Conservation (phyloP, 2,113 vertebrate genomes). For the Gambusia holbrooki region DNA sequence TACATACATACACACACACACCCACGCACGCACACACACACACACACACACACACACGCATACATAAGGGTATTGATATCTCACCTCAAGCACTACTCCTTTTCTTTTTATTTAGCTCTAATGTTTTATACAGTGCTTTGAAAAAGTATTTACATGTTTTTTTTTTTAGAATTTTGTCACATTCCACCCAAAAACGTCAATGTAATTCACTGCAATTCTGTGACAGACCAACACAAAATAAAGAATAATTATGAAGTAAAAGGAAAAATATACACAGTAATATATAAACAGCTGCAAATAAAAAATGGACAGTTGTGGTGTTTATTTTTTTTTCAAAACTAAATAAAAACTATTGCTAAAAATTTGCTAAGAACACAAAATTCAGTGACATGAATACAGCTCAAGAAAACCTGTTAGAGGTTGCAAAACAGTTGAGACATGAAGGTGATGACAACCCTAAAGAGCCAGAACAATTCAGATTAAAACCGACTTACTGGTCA, state of each 20-base stretch:
- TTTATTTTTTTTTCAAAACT: not conserved
- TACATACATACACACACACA: not conserved
- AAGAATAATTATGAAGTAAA: not conserved
- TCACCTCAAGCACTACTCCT: conserved; percentile 2
- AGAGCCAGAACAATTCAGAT: not conserved
- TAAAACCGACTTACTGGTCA: not conserved
- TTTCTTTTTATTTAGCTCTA: not conserved
- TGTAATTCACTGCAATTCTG: too few species aligned
- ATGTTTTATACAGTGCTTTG: not conserved
- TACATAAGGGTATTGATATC: conserved; percentile 14
- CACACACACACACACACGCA: not conserved
- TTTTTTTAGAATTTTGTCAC: not conserved
- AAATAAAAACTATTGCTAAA: not conserved
- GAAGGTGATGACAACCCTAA: not conserved
- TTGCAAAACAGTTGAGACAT: not conserved
- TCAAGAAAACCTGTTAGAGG: not conserved
- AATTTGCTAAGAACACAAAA: not conserved
- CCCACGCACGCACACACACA: not conserved
- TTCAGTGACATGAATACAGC: not conserved
- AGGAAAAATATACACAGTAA: not conserved
- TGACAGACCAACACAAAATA: not conserved
- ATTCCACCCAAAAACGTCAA: not conserved
- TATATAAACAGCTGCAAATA: not conserved
- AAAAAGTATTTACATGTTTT: not conserved
- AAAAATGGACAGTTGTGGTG: not conserved